phyloP scores from a whole-genome alignment of 2,888 invertebrate genomes.

The Hypercompe scribonia region DNA sequence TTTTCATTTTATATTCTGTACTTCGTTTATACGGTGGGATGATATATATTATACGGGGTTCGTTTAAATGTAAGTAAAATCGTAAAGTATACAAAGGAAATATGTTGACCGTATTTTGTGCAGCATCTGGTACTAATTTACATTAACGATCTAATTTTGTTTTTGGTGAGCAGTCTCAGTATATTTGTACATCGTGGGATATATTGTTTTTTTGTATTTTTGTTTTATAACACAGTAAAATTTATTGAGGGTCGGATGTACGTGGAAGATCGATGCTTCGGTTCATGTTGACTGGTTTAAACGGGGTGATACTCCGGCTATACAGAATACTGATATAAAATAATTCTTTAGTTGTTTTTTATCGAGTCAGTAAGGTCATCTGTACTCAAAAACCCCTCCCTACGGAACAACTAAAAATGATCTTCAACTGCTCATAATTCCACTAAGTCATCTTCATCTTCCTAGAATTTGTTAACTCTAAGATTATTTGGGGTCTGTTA shows the following conservation, averaged over 20 bases:
- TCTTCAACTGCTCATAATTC: no score
- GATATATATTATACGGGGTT: conserved; percentile 19
- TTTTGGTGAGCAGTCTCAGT: conserved; percentile 17
- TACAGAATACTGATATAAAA: not conserved
- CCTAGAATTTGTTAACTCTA: no score
- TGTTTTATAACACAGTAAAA: not conserved
- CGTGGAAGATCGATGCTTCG: not conserved
- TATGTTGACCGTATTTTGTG: conserved; percentile 7
- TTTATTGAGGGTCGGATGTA: not conserved
- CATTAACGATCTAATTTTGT: conserved; percentile 1
- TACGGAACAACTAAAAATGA: no score
- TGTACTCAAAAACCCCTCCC: no score
- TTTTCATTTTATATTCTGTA: conserved; percentile 45
- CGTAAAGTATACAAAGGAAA: conserved; percentile 15
- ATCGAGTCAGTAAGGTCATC: no score
- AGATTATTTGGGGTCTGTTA: no score
- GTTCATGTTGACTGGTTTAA: not conserved
- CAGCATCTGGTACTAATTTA: conserved; percentile 3
- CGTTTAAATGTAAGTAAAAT: conserved; percentile 16
- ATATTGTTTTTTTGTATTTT: not conserved
- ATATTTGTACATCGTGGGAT: not conserved
- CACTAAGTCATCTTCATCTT: no score
- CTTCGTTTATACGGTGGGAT: conserved; percentile 14
- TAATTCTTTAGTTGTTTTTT: no score
- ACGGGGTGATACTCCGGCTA: not conserved